Evolutionary conservation across 1,140 invertebrate species (phyloP), one percentile per base, ranked within the genome.

Genomic region (Drosophila ficusphila): DNA sequence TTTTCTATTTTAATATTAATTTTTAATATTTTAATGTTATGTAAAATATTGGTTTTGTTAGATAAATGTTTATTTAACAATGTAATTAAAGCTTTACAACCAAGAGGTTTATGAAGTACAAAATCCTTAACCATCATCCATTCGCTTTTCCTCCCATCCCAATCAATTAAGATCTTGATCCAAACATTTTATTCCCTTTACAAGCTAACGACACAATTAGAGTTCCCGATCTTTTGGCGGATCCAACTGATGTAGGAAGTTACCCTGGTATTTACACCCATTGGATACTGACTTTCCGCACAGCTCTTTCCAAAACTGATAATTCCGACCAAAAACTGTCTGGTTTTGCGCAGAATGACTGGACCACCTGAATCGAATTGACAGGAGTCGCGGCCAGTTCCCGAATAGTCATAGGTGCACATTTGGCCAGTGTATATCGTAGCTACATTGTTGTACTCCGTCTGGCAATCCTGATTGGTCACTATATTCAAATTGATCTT

Each of bases 201-300:
- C 54, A 88, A 56, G n/a, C 44, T 9, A 4, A 89, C 77, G 3
- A 23, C 53, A 61, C 89, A 90, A 1, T 76, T 79, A 2, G 77
- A 54, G 21, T 79, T 62, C 0, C 65, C 75, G 6, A 73, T 90
- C 1, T 77, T 73, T 11, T 67, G 39, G 0, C 60, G 67, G 31
- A 96, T 95, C 95, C 95, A 96, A 53, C 92, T 91, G 3, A 95
- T 39, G 76, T 94, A 96, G 8, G 93, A 90, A 0, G 94, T 93
- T 0, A 96, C 93, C 23, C 95, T 92, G 0, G 95, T 95, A 72
- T 96, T 96, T 1, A 96, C 92, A 0, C 94, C 94, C 4, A 95
- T 94, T 1, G 85, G 44, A 44, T 90, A 85, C 1, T 90, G 60
- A 12, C 90, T 51, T 12, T 19, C 34, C 0, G 92, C 94, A 77